Percentiles rank a stretch among this genome's conserved stretches.
Evolutionary conservation across 2,797 vertebrate genomes (phyloP).

Genomic region (Rachycentron canadum): DNA sequence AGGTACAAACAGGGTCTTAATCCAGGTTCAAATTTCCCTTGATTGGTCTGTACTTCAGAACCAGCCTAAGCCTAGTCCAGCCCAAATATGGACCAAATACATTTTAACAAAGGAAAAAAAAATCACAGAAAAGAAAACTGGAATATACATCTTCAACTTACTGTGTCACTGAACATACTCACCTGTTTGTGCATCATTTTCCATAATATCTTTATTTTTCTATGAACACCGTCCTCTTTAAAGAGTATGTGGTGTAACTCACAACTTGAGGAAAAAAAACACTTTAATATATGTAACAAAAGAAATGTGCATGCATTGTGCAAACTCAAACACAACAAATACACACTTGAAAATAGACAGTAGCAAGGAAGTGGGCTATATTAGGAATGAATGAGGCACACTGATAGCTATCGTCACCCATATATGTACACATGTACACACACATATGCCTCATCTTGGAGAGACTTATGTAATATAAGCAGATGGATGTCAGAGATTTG

Average conservation of each 20-base stretch:
- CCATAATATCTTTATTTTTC: slow-evolving; percentile 85
- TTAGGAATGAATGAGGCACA: slow-evolving; percentile 51
- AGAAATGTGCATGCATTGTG: slow-evolving; percentile 74
- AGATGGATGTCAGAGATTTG: slow-evolving; percentile 76
- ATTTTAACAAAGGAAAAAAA: slow-evolving; percentile 55
- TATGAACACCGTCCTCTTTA: slow-evolving; percentile 75
- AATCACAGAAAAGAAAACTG: slow-evolving; percentile 42
- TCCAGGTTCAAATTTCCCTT: slow-evolving; percentile 75
- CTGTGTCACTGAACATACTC: slow-evolving; percentile 68
- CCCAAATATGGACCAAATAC: slow-evolving; percentile 76
- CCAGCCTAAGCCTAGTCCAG: slow-evolving; percentile 75
- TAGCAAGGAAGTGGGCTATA: slow-evolving; percentile 59
- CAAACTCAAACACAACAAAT: slow-evolving; percentile 53
- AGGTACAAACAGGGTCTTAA: slow-evolving; percentile 84
- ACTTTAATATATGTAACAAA: slow-evolving; percentile 55
- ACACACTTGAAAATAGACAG: slow-evolving; percentile 55
- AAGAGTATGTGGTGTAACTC: slow-evolving; percentile 64
- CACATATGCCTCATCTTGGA: slow-evolving; percentile 39
- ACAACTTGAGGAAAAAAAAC: slow-evolving; percentile 64
- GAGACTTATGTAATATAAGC: slow-evolving; percentile 73
- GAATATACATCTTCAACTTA: slow-evolving; percentile 62
- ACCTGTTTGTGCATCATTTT: slow-evolving; percentile 77
- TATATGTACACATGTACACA: slow-evolving; percentile 31
- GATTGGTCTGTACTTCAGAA: slow-evolving; percentile 76
- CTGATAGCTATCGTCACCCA: slow-evolving; percentile 49